These are phyloP conservation scores for Herminia tarsipennalis DNA, from an alignment of 2,888 invertebrate species.

Conservation along the genomic window DNA sequence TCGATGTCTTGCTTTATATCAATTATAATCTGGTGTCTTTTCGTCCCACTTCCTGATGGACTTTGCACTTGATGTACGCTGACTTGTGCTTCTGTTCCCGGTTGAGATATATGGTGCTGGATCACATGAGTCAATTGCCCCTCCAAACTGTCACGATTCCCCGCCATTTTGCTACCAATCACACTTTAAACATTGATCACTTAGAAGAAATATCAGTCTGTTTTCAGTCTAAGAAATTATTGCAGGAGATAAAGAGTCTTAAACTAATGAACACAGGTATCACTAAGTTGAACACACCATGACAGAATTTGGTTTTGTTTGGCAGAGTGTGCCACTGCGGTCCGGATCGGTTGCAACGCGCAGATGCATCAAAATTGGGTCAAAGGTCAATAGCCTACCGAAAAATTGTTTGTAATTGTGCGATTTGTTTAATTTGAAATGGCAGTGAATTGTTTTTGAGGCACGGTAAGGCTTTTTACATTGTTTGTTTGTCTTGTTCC, in stretches of 20 bases:
- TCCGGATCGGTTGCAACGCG: slow-evolving; percentile 66
- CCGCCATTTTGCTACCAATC: slow-evolving; percentile 66
- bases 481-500: slow-evolving; percentile 58
- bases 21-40: slow-evolving; percentile 81
- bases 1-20: slow-evolving; percentile 83
- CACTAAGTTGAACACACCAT: slow-evolving; percentile 66
- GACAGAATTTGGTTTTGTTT: slow-evolving; percentile 40
- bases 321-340: slow-evolving; percentile 53
- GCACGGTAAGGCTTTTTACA: slow-evolving; percentile 49
- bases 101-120: slow-evolving; percentile 74
- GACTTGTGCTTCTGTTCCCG: slow-evolving; percentile 73
- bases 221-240: slow-evolving; percentile 70
- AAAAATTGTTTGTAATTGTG: slow-evolving; percentile 54
- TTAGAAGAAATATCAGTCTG: slow-evolving; percentile 60
- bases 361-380: slow-evolving; percentile 75
- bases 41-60: slow-evolving; percentile 70
- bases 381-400: slow-evolving; percentile 72
- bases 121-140: slow-evolving; percentile 77
- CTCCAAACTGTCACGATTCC: slow-evolving; percentile 67
- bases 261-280: slow-evolving; percentile 81
- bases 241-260: slow-evolving; percentile 54
- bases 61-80: slow-evolving; percentile 79
- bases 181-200: slow-evolving; percentile 42
- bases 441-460: slow-evolving; percentile 51
- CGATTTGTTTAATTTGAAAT: slow-evolving; percentile 40